Evolutionary conservation across 2,113 vertebrate genomes (phyloP).

Genomic region (Butorides virescens): DNA sequence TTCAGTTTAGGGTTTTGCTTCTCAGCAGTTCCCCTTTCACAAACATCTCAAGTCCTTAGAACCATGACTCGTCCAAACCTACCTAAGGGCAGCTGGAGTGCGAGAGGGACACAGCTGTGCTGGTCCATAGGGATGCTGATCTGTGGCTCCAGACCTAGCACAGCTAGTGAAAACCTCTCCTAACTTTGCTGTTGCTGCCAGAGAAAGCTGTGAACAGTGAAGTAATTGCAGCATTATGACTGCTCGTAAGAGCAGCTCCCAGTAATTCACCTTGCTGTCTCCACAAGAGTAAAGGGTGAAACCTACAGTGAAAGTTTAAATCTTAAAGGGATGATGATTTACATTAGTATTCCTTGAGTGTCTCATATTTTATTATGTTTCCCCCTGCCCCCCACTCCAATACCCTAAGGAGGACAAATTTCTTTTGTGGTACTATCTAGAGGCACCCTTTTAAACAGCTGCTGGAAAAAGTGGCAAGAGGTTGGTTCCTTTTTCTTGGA

Average conservation of each 20-base stretch:
- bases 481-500: neutral
- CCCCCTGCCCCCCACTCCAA: fast-evolving
- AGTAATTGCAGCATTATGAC: neutral
- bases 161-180: neutral
- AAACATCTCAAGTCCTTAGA: neutral
- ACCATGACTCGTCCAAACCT: neutral
- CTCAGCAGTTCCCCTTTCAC: neutral
- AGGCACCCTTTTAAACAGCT: neutral
- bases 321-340: neutral
- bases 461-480: neutral
- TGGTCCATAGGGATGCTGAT: neutral
- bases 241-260: neutral
- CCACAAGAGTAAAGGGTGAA: neutral
- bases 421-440: neutral
- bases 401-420: neutral
- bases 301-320: neutral
- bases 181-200: neutral
- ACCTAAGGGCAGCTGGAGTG: neutral
- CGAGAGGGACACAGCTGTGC: neutral
- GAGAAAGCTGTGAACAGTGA: neutral
- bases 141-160: fast-evolving
- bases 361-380: neutral
- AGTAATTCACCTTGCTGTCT: neutral
- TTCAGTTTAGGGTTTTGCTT: neutral
- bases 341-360: neutral